phyloP scores from a whole-genome alignment of 2,797 vertebrate genomes.

The Carduelis carduelis region DNA sequence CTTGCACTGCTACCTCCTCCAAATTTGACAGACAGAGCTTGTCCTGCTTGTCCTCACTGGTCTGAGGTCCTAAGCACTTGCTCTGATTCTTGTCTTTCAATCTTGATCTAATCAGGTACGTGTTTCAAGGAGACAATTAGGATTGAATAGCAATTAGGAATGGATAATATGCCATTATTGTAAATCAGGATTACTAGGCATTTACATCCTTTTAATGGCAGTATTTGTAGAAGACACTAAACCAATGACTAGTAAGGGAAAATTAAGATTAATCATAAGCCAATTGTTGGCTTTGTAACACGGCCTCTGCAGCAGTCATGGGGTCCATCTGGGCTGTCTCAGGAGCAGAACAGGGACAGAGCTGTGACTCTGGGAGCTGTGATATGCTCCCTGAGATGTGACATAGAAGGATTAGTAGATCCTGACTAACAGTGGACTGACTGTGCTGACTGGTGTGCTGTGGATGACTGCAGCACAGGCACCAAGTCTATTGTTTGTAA shows the following conservation, averaged over 20 bases:
- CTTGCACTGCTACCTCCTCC: background rate
- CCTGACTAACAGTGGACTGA: background rate
- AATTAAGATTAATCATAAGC: background rate
- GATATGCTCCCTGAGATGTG: background rate
- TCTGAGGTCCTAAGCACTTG: background rate
- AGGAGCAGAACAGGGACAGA: background rate
- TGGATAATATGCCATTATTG: background rate
- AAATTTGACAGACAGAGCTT: fast-evolving
- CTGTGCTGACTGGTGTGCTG: background rate
- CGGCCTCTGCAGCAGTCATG: background rate
- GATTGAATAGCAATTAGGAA: background rate
- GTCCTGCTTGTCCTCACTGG: background rate
- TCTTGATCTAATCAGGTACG: background rate
- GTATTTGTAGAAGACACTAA: background rate
- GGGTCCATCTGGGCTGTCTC: background rate
- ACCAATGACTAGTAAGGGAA: background rate
- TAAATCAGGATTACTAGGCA: background rate
- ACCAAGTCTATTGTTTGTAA: background rate
- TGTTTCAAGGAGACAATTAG: background rate
- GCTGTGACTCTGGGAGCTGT: background rate
- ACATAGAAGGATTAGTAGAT: background rate
- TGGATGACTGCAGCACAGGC: background rate
- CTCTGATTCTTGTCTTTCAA: background rate
- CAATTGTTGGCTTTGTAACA: background rate
- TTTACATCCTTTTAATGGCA: background rate